Base-by-base conservation (phyloP, 2,797 vertebrate species). In the Chromobotia macracanthus region DNA sequence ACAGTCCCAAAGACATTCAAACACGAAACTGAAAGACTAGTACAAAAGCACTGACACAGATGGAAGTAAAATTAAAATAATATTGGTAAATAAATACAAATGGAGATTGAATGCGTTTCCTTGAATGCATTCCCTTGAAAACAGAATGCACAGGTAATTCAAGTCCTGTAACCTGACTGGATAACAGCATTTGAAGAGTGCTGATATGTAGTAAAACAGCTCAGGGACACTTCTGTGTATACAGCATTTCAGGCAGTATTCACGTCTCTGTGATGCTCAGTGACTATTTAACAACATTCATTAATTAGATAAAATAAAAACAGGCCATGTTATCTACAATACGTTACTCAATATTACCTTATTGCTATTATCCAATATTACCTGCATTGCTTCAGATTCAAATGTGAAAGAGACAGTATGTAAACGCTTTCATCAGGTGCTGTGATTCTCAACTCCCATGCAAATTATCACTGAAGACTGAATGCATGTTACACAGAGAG, bases 121-220 rank as follows among this genome's bases (percentile, higher is more conserved):
- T 15, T 31, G 75, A 69, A 38, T 23, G 51, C 74, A 67, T 76
- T 76, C 16, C n/a, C 1, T 15, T 31, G 75, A 69, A 38, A 70
- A 9, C 48, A 38, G 21, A 44, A 50, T 16, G 51, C 12, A 21
- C n/a, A 31, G 31, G 31, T 10, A 63, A 16, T 63, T 63, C 23
- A n/a, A 55, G 6, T 55, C 53, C 53, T 55, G 9, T 21, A 55
- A 55, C 9, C 12, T 55, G 51, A 55, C 19, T 10, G 18, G 51
- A 50, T 50, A 50, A 5, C 46, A 50, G 13, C 46, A 50, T 50
- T 50, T 13, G 3, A 50, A 50, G 46, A 16, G 12, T 15, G 46
- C 13, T 4, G 13, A 50, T 50, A 50, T 50, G 13, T 50, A 50
- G 46, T 58, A 25, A 13, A 58, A 58, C 21, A 13, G 55, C 21